Evolutionary conservation across 1,140 invertebrate genomes (phyloP).

Genomic region (Lucilia cuprina): DNA sequence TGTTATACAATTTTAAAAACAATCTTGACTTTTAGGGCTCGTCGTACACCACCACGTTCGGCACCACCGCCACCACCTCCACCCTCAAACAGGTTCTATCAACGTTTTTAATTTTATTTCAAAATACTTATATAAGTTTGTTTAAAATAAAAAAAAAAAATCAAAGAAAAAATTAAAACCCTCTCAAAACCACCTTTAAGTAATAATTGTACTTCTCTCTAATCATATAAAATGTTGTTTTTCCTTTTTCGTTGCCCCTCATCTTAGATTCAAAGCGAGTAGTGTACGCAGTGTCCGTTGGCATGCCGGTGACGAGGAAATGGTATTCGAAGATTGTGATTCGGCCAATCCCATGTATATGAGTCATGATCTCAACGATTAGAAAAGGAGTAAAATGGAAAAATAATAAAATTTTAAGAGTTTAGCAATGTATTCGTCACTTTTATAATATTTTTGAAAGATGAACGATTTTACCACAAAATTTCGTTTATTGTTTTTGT

Average conservation of each 20-base stretch:
- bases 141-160: constrained; percentile 13
- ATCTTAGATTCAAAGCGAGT: constrained; percentile 39
- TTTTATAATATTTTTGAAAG: too few relatives aligned
- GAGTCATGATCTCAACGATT: constrained; percentile 44
- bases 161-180: constrained; percentile 10
- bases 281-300: constrained; percentile 55
- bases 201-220: constrained; percentile 25
- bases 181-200: constrained; percentile 33
- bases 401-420: neutral
- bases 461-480: constrained; percentile 28
- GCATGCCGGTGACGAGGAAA: constrained; percentile 47
- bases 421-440: too few relatives aligned
- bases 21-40: constrained; percentile 44
- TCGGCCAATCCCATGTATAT: constrained; percentile 45
- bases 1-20: neutral
- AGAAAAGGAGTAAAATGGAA: neutral
- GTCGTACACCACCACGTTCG: constrained; percentile 56
- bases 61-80: constrained; percentile 57
- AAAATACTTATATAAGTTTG: constrained; percentile 41
- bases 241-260: constrained; percentile 36
- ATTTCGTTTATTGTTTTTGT: neutral
- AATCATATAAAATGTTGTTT: constrained; percentile 25
- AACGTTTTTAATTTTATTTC: constrained; percentile 53
- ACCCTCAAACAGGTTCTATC: constrained; percentile 58
- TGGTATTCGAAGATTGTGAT: constrained; percentile 53